These are phyloP conservation scores for Lutjanus campechanus DNA, from an alignment of 2,797 vertebrate species.

Conservation along the genomic window DNA sequence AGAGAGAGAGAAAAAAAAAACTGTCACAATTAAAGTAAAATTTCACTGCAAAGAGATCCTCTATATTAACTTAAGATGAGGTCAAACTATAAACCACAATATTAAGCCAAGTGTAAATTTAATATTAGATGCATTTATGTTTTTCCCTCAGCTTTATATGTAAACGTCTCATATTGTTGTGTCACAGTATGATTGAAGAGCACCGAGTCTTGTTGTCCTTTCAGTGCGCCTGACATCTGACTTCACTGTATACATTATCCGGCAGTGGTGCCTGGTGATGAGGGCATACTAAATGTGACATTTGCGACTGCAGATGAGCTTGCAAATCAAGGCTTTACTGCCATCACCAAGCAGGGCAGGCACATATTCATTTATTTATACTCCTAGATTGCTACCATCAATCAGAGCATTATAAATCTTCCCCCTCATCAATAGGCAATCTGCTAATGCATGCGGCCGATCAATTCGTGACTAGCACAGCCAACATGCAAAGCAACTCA, in stretches of 20 bases:
- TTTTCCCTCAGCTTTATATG: background rate
- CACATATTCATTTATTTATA: conserved; percentile 87
- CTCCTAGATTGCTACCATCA: conserved; percentile 82
- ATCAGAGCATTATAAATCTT: conserved; percentile 85
- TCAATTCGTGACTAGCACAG: conserved; percentile 84
- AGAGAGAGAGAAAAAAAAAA: too few species aligned
- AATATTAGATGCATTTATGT: background rate
- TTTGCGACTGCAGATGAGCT: conserved; percentile 81
- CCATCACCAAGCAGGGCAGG: conserved; percentile 64
- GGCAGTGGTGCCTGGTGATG: conserved; percentile 56
- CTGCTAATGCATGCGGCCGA: conserved; percentile 86
- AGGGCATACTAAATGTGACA: conserved; percentile 76
- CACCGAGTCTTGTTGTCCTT: conserved; percentile 48
- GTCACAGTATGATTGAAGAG: conserved; percentile 28
- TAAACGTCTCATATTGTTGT: conserved; percentile 12
- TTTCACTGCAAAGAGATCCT: too few species aligned
- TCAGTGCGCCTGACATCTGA: conserved; percentile 48
- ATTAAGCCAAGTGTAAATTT: background rate
- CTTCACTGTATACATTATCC: conserved; percentile 56
- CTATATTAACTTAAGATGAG: background rate
- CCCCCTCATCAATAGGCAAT: conserved; percentile 89
- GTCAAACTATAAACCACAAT: background rate
- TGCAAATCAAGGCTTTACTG: conserved; percentile 85
- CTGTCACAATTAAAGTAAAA: too few species aligned
- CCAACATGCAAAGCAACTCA: conserved; percentile 74